A percentile compares a stretch with the other conserved stretches of the same genome.
These are phyloP conservation scores for Talpa occidentalis DNA, from an alignment of 2,113 vertebrate species.

Conservation along the genomic window DNA sequence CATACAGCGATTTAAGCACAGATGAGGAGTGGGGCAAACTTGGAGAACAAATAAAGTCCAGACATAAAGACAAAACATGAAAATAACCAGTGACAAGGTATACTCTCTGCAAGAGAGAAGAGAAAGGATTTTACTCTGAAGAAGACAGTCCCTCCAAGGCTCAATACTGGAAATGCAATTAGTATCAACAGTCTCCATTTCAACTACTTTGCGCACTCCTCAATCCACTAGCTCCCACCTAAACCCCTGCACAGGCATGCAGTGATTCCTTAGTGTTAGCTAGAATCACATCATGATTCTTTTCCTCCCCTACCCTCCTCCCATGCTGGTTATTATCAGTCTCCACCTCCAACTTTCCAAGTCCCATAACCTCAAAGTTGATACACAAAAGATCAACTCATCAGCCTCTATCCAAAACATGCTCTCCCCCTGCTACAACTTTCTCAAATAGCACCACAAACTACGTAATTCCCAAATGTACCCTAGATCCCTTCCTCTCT, in stretches of 20 bases:
- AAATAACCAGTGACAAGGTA: not conserved
- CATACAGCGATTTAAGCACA: not conserved
- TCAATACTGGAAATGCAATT: not conserved
- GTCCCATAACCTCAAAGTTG: not conserved
- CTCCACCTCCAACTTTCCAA: not conserved
- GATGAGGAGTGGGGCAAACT: not conserved
- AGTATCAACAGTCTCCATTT: not conserved
- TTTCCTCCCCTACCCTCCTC: not conserved
- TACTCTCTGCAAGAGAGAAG: not conserved
- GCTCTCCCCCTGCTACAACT: not conserved
- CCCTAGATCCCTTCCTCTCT: not conserved
- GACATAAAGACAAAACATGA: not conserved
- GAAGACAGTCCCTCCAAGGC: not conserved
- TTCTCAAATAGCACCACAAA: not conserved
- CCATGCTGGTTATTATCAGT: not conserved
- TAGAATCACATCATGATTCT: not conserved
- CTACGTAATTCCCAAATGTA: not conserved
- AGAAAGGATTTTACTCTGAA: not conserved
- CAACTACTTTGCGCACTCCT: not conserved
- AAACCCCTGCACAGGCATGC: not conserved
- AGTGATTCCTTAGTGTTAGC: not conserved
- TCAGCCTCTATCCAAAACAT: not conserved
- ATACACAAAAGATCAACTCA: conserved; percentile 9
- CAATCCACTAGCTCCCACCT: not conserved
- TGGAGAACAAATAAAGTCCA: conserved; percentile 21